A percentile compares a stretch with the other conserved stretches of the same genome.
Evolutionary conservation across 1,140 invertebrate genomes (phyloP).

Genomic region (Dendroctonus valens): DNA sequence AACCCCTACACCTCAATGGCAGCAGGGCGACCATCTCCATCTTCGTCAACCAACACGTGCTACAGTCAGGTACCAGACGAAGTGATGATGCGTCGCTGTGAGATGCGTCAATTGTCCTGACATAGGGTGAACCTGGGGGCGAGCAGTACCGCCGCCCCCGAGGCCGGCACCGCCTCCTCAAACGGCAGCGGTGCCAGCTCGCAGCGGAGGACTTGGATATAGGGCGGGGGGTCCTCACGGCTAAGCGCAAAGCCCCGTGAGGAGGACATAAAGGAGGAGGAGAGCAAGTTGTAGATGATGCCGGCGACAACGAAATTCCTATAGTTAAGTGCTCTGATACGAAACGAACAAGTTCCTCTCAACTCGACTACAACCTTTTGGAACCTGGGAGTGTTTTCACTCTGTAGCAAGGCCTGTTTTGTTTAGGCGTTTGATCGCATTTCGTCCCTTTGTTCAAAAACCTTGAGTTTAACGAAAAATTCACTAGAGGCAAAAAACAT

Average conservation of each 20-base stretch:
- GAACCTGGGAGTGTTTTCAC: no score
- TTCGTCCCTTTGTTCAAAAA: no score
- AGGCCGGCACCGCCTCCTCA: not conserved
- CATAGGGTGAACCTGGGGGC: constrained; percentile 14
- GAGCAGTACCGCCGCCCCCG: not conserved
- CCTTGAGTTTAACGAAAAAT: no score
- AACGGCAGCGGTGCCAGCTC: not conserved
- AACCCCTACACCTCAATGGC: constrained; percentile 34
- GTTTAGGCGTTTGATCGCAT: no score
- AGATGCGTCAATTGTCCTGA: constrained; percentile 39
- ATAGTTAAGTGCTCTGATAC: no score
- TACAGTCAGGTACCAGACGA: constrained; percentile 43
- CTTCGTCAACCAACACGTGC: constrained; percentile 40
- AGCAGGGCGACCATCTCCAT: constrained; percentile 31
- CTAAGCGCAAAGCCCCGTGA: constrained; percentile 24
- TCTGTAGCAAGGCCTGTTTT: no score
- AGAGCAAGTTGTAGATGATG: constrained; percentile 19
- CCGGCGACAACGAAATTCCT: not conserved
- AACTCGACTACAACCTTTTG: no score
- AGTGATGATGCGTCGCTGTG: constrained; percentile 20
- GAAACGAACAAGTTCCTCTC: no score
- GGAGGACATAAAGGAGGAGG: constrained; percentile 26
- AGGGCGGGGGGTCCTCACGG: constrained; percentile 29
- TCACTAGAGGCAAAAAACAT: no score
- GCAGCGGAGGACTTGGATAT: constrained; percentile 26